These are phyloP conservation scores for Proterorhinus semilunaris DNA, from an alignment of 2,113 vertebrate genomes.

Conservation along the genomic window DNA sequence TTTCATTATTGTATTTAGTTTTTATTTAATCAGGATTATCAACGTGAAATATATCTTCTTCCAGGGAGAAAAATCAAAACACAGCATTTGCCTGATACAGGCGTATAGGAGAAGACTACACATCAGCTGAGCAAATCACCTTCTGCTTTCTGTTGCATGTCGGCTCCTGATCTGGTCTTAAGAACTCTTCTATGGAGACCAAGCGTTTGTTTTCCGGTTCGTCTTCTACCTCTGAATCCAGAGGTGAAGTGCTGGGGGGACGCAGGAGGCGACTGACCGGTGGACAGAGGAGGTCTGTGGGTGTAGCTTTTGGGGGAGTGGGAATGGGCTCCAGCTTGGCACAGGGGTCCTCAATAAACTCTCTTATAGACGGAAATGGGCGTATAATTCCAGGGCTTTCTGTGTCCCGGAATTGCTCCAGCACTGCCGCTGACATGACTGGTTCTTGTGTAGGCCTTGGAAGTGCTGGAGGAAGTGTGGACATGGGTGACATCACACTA, in stretches of 20 bases:
- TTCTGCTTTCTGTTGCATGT: conserved; percentile 40
- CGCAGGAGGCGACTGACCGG: conserved; percentile 53
- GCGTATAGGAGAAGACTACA: no score
- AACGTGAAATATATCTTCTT: no score
- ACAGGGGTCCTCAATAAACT: conserved; percentile 74
- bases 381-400: conserved; percentile 63
- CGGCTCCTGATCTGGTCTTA: conserved; percentile 64
- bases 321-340: conserved; percentile 65
- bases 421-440: conserved; percentile 12
- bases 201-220: conserved; percentile 69
- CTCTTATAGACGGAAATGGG: conserved; percentile 69
- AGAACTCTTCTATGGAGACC: conserved; percentile 79
- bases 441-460: conserved; percentile 23
- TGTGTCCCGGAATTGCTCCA: conserved; percentile 60
- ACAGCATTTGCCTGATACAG: neutral
- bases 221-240: conserved; percentile 74
- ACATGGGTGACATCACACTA: conserved; percentile 38
- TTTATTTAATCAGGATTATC: no score
- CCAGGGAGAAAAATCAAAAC: no score
- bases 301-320: conserved; percentile 43
- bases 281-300: conserved; percentile 52
- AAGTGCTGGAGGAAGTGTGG: conserved; percentile 26
- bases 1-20: no score
- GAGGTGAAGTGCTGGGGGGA: conserved; percentile 61
- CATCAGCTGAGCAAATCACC: conserved; percentile 41